Base-by-base conservation (phyloP, 1,140 invertebrate genomes). In the Nomia melanderi region DNA sequence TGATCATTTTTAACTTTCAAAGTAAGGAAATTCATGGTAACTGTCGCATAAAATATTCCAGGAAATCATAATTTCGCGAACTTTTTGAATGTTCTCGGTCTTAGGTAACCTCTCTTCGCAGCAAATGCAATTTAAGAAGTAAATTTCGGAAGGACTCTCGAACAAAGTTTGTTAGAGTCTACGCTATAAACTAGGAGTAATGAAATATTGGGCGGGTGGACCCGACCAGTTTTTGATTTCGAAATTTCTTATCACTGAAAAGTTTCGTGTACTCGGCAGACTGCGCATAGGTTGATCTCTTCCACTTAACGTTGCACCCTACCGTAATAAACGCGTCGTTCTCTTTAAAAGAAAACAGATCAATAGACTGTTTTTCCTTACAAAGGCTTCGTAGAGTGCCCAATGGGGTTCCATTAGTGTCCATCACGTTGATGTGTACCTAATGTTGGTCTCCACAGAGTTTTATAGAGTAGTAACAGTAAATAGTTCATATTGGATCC, bases 271-370 rank as follows among this genome's bases (percentile, higher is more conserved):
- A 69, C 29, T 2, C 29, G 2, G 5, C 11, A 54, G 17, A 33
- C 56, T 12, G 23, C 41, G 67, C 11, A 82, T 53, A 67, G 66
- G 60, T 81, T 63, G 47, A 78, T 67, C 71, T 82, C 23, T 57
- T 82, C 56, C 62, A 67, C 74, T 82, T 82, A 82, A 78, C 69
- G 74, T 71, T 69, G 36, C 50, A 54, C 33, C 59, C 66, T 25
- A 31, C 60, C 69, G 44, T 54, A 59, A 44, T 81, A 82, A 82
- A 77, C 47, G 79, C 54, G 47, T 72, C 41, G 54, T 82, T 67
- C 54, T 36, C 29, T 39, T 39, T 29, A 7, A 8, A 11, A 27
- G 23, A 27, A 17, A 53, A 29, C 27, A 53, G 17, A 67, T 75
- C 39, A 23, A 67, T 66, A 33, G 14, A 47, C 31, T 25, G 60